Conservation (phyloP, 2,113 vertebrate genomes). For the Esox niger region DNA sequence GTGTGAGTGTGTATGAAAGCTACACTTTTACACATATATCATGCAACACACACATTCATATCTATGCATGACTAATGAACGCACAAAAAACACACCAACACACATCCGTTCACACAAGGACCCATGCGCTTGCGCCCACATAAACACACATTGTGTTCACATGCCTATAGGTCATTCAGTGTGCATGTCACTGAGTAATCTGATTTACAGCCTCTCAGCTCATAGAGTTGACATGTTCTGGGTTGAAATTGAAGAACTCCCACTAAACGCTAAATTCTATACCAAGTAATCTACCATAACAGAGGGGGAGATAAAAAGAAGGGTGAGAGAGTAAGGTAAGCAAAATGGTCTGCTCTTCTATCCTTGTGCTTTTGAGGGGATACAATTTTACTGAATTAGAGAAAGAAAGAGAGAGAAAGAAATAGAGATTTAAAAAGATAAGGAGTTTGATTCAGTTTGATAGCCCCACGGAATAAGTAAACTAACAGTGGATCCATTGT, state of each 20-base stretch:
- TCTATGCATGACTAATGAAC: no score
- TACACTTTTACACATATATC: no score
- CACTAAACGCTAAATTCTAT: conserved; percentile 44
- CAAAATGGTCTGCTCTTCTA: not conserved
- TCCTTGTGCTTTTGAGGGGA: conserved; percentile 31
- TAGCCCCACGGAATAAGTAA: conserved; percentile 47
- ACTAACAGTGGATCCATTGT: conserved; percentile 66
- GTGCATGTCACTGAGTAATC: no score
- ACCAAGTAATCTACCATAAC: not conserved
- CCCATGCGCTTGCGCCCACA: not conserved
- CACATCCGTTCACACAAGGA: no score
- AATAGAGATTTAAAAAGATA: conserved; percentile 12
- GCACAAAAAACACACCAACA: no score
- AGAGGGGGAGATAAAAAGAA: conserved; percentile 18
- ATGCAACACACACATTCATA: no score
- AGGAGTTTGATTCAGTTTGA: not conserved
- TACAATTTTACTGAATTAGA: conserved; percentile 14
- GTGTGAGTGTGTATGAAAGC: no score
- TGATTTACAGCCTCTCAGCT: no score
- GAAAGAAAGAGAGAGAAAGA: conserved; percentile 7
- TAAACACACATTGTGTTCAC: not conserved
- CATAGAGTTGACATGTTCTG: conserved; percentile 55
- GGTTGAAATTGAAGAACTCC: conserved; percentile 49
- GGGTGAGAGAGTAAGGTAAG: conserved; percentile 21
- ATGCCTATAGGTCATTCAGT: no score